Evolutionary conservation across 2,113 vertebrate species (phyloP).

Genomic region (Crotalus helleri): DNA sequence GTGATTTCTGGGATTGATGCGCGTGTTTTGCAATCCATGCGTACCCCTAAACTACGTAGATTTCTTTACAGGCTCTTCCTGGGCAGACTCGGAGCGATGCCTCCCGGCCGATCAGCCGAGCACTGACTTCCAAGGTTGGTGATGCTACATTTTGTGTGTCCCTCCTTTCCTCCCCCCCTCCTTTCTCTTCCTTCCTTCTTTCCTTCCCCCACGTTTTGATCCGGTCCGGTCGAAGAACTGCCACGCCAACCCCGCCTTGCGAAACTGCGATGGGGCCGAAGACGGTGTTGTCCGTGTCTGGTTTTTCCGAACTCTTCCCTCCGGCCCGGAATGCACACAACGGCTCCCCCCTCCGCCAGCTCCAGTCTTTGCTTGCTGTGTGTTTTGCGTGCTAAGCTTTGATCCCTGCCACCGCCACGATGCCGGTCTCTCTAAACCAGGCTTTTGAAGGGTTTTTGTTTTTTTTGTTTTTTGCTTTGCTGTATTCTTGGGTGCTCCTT

Average conservation of each 20-base stretch:
- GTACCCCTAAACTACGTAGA: neutral
- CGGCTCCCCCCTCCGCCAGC: neutral
- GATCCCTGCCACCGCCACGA: neutral
- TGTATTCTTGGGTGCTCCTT: neutral
- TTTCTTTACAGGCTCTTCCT: slow-evolving; percentile 5
- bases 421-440: neutral
- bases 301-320: slow-evolving; percentile 3
- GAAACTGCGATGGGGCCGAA: neutral
- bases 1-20: neutral
- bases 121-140: slow-evolving; percentile 8
- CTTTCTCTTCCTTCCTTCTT: neutral
- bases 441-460: no score
- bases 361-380: neutral
- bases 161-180: no score
- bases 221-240: neutral
- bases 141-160: neutral
- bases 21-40: no score
- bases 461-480: neutral
- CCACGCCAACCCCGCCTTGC: neutral
- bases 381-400: neutral
- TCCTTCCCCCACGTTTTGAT: neutral
- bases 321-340: neutral
- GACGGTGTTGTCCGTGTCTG: neutral
- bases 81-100: neutral
- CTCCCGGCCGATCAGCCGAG: neutral